These are phyloP conservation scores for Schizotus pectinicornis DNA, from an alignment of 2,888 invertebrate genomes.

Conservation along the genomic window DNA sequence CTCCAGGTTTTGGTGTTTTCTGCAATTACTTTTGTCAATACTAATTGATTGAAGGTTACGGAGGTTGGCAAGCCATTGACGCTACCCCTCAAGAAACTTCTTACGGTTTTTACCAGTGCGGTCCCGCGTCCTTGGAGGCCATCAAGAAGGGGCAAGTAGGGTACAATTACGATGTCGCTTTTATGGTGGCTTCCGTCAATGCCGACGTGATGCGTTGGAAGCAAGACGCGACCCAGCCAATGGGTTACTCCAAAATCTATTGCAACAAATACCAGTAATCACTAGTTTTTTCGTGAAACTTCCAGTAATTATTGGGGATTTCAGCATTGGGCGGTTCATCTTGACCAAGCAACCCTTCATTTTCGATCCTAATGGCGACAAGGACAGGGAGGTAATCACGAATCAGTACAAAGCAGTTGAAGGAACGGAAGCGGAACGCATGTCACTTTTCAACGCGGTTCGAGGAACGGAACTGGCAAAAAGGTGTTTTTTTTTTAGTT, in stretches of 20 bases:
- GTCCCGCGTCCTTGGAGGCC: slow-evolving; percentile 80
- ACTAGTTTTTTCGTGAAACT: background rate
- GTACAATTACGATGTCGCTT: slow-evolving; percentile 75
- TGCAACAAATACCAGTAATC: slow-evolving; percentile 75
- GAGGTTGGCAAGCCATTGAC: slow-evolving; percentile 91
- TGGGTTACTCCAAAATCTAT: slow-evolving; percentile 72
- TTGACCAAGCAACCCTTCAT: slow-evolving; percentile 77
- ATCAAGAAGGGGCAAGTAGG: slow-evolving; percentile 78
- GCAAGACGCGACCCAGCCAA: slow-evolving; percentile 66
- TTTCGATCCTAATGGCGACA: slow-evolving; percentile 74
- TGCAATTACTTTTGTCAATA: too few species aligned
- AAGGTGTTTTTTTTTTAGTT: too few species aligned
- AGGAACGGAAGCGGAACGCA: slow-evolving; percentile 74
- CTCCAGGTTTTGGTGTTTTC: slow-evolving; percentile 58
- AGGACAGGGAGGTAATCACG: slow-evolving; percentile 75
- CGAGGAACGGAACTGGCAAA: slow-evolving; percentile 71
- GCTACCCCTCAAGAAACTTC: slow-evolving; percentile 85
- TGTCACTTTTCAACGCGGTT: slow-evolving; percentile 78
- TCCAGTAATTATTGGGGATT: slow-evolving; percentile 23
- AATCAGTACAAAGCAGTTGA: slow-evolving; percentile 73
- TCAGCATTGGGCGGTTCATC: slow-evolving; percentile 76
- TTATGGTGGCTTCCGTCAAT: slow-evolving; percentile 83
- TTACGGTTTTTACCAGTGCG: slow-evolving; percentile 75
- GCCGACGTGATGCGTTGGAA: slow-evolving; percentile 84
- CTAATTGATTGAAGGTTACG: slow-evolving; percentile 62